A percentile compares a stretch with the other conserved stretches of the same genome.
Conservation (phyloP, 2,888 invertebrate genomes). For the Tethea ocularis region DNA sequence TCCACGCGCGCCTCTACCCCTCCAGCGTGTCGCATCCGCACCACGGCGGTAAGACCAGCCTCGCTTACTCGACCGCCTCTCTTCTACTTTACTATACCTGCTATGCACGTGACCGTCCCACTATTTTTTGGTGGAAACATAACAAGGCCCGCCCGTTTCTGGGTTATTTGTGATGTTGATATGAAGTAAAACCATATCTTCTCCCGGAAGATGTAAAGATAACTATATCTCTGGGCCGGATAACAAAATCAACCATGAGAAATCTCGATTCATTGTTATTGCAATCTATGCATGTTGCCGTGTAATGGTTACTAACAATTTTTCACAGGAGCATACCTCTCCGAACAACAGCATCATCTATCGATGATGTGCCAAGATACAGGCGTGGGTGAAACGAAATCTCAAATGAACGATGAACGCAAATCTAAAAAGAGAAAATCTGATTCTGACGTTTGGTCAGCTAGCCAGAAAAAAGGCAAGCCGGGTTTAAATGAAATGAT, state of each 20-base stretch:
- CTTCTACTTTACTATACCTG: too few species aligned
- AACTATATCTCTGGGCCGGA: too few species aligned
- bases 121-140: too few species aligned
- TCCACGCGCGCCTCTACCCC: constrained; percentile 63
- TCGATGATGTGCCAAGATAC: constrained; percentile 66
- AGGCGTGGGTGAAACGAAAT: constrained; percentile 46
- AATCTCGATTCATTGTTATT: too few species aligned
- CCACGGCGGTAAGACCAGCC: constrained; percentile 55
- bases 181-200: too few species aligned
- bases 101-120: too few species aligned
- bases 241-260: too few species aligned
- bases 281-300: neutral
- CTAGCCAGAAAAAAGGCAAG: constrained; percentile 85
- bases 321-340: constrained; percentile 67
- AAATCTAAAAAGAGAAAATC: constrained; percentile 86
- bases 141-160: too few species aligned
- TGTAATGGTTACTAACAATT: neutral
- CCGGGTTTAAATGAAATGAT: constrained; percentile 83
- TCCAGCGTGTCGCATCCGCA: constrained; percentile 66
- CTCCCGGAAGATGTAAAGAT: too few species aligned
- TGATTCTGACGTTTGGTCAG: constrained; percentile 83
- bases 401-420: constrained; percentile 65
- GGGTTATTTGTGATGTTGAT: too few species aligned
- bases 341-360: constrained; percentile 76
- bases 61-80: neutral